Base-by-base conservation (phyloP, 2,888 invertebrate species). In the Plusia festucae region DNA sequence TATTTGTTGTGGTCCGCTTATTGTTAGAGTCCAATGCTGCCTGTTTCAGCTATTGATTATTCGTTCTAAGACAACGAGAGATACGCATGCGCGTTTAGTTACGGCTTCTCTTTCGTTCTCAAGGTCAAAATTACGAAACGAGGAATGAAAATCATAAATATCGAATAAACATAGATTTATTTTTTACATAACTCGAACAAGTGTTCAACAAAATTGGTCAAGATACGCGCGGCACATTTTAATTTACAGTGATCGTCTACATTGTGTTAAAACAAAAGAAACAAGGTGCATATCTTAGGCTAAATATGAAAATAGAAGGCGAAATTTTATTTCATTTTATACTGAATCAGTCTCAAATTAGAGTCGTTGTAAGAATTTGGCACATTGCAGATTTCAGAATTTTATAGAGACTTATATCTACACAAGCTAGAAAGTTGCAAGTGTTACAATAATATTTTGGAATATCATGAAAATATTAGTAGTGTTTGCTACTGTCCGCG, bases 331-430 rank as follows among this genome's bases (percentile, higher is more conserved):
- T 91, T 92, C 88, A 70, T 85, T 86, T 85, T 84, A 88, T 86
- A 87, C 82, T 85, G 87, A 85, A 85, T 94, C 93, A 94, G 94
- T 94, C 94, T 94, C 92, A 89, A 88, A 88, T 87, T 85, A 87
- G 87, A 86, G 90, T 92, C 90, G 90, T 91, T 91, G 88, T 85
- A 79, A 82, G 82, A 86, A 86, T 86, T 88, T 88, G 88, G 88
- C 90, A 89, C 88, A 78, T 84, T 71, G 77, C 73, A 72, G 75
- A 78, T 70, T 80, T 73, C 63, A 68, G 57, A 63, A 72, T 72
- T 75, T 75, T 24, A 67, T 65, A 57, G 66, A 79, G 65, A 76
- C 69, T 73, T 66, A 75, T 56, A 69, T 71, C 77, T 79, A 78
- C 60, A 76, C 70, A 76, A 79, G 75, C 76, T 68, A 76, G 72